These are phyloP conservation scores for Lithophane semibrunnea DNA, from an alignment of 2,888 invertebrate genomes.

Conservation along the genomic window DNA sequence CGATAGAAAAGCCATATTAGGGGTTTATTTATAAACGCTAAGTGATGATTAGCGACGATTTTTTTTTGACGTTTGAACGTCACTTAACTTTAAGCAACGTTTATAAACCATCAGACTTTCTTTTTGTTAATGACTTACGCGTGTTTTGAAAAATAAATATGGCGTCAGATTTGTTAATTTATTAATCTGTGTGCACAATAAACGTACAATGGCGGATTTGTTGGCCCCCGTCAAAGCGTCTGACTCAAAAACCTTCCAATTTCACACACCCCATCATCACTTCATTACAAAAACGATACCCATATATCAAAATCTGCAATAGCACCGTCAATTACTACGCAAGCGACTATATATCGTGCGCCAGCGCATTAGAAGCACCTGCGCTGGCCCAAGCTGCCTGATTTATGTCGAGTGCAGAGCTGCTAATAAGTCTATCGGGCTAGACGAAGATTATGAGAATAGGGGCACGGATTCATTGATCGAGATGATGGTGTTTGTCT, in stretches of 20 bases:
- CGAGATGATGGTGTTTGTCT: conserved; percentile 9
- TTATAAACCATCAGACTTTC: neutral
- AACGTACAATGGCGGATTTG: neutral
- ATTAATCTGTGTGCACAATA: neutral
- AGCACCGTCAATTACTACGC: conserved; percentile 63
- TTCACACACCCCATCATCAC: conserved; percentile 9
- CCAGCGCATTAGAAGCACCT: conserved; percentile 70
- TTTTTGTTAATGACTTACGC: neutral
- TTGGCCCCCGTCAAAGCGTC: neutral
- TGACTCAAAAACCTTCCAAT: neutral
- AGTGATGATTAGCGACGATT: neutral
- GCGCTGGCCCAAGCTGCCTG: conserved; percentile 59
- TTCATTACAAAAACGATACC: conserved; percentile 46
- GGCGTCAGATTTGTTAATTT: neutral
- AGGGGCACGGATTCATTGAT: conserved; percentile 26
- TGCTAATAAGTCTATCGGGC: conserved; percentile 65
- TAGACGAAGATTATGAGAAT: conserved; percentile 64
- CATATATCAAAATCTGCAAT: conserved; percentile 63
- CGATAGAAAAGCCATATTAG: neutral
- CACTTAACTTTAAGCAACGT: no score
- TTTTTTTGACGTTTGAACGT: no score
- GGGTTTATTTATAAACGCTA: no score
- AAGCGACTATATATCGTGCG: conserved; percentile 67
- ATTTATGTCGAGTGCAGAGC: conserved; percentile 59
- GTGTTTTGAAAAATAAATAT: neutral